A percentile compares a stretch with the other conserved stretches of the same genome.
Evolutionary conservation across 1,140 invertebrate species (phyloP).

Genomic region (Ips nitidus): DNA sequence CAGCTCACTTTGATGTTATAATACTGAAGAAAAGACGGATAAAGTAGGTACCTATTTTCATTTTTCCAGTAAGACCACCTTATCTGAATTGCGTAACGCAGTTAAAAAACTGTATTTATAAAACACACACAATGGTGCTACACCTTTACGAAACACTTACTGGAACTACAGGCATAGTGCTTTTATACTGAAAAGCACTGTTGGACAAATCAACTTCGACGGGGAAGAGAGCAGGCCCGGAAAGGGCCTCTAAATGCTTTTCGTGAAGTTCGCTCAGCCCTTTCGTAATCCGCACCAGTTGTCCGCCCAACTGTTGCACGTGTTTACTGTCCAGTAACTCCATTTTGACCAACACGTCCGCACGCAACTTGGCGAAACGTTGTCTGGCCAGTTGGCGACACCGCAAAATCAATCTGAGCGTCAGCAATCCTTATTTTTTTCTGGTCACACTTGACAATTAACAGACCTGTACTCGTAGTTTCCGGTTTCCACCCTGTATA

Average conservation of each 20-base stretch:
- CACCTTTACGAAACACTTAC: constrained; percentile 21
- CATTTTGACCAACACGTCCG: constrained; percentile 95
- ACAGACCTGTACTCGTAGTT: constrained; percentile 89
- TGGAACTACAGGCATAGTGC: constrained; percentile 55
- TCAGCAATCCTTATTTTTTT: neutral
- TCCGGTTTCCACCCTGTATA: constrained; percentile 97
- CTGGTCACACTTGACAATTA: constrained; percentile 55
- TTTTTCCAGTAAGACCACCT: too few species aligned
- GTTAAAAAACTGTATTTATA: too few species aligned
- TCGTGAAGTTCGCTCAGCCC: constrained; percentile 78
- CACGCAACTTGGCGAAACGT: constrained; percentile 88
- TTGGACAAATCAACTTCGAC: constrained; percentile 94
- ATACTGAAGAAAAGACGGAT: too few species aligned
- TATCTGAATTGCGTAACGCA: too few species aligned
- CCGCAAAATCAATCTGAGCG: constrained; percentile 73
- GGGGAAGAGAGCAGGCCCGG: constrained; percentile 81
- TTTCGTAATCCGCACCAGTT: constrained; percentile 77
- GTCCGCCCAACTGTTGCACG: constrained; percentile 88
- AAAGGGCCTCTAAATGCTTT: constrained; percentile 67
- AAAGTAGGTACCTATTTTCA: too few species aligned
- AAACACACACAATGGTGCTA: too few species aligned
- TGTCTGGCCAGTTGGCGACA: constrained; percentile 92
- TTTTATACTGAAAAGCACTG: constrained; percentile 88
- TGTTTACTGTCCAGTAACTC: constrained; percentile 98
- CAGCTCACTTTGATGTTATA: too few species aligned